phyloP scores from a whole-genome alignment of 2,888 invertebrate species.

The Malthinus flaveolus region DNA sequence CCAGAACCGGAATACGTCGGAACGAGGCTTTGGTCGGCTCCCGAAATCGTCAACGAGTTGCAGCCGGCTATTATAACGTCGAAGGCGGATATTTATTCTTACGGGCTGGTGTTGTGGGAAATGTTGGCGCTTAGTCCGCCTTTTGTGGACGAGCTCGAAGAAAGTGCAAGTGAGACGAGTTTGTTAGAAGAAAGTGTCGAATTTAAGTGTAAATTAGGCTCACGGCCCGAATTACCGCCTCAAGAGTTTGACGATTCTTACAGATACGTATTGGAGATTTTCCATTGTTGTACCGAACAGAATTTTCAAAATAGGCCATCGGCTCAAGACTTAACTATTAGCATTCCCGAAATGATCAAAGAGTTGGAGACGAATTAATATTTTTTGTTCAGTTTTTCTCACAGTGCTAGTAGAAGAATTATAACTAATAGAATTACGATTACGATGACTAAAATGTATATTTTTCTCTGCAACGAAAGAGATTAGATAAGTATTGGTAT shows the following conservation, averaged over 20 bases:
- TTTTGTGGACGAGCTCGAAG: constrained; percentile 55
- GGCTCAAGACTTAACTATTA: constrained; percentile 59
- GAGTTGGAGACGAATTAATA: background rate
- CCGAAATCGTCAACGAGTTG: constrained; percentile 66
- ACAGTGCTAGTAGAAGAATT: constrained; percentile 43
- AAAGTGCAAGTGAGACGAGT: constrained; percentile 50
- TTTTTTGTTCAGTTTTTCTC: constrained; percentile 19
- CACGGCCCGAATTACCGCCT: constrained; percentile 70
- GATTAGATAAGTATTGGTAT: background rate
- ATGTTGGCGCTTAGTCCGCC: constrained; percentile 76
- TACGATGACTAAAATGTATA: constrained; percentile 47
- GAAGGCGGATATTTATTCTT: constrained; percentile 80
- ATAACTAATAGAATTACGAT: constrained; percentile 46
- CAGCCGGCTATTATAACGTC: constrained; percentile 61
- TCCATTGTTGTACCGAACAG: constrained; percentile 70
- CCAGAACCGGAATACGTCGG: constrained; percentile 67
- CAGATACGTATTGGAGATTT: constrained; percentile 66
- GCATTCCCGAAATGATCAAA: constrained; percentile 53
- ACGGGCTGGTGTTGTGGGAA: constrained; percentile 80
- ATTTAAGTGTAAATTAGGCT: constrained; percentile 56
- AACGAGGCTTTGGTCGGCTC: constrained; percentile 78
- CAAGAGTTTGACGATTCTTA: constrained; percentile 65
- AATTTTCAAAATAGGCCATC: constrained; percentile 62
- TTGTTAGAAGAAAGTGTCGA: constrained; percentile 19
- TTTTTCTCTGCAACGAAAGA: constrained; percentile 49